Percentiles rank a stretch among this genome's conserved stretches.
Conservation (phyloP, 2,797 vertebrate genomes). For the Megaceryle alcyon region DNA sequence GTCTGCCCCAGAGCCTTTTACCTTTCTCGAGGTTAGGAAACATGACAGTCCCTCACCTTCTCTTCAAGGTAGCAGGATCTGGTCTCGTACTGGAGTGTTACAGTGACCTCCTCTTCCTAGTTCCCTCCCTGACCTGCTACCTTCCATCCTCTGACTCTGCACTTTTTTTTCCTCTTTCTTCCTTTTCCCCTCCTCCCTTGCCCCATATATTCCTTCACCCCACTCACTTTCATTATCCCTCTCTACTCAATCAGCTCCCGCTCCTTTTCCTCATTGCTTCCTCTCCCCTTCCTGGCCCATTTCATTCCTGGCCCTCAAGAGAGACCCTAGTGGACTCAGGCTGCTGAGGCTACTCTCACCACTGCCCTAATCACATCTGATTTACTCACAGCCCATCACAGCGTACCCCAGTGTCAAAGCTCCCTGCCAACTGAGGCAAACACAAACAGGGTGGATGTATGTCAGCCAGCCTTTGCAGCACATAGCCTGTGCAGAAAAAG, state of each 20-base stretch:
- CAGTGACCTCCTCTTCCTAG: background rate
- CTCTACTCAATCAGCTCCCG: background rate
- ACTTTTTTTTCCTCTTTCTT: background rate
- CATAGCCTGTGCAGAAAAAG: too few relatives aligned
- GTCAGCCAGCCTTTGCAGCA: background rate
- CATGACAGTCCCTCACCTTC: background rate
- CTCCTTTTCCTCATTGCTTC: background rate
- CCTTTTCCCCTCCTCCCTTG: background rate
- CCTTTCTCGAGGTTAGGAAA: background rate
- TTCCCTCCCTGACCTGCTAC: background rate
- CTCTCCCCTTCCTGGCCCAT: background rate
- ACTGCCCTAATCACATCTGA: background rate
- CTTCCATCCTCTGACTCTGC: background rate
- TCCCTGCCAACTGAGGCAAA: background rate
- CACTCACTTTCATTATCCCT: background rate
- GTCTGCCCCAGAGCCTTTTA: background rate
- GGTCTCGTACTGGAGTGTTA: background rate
- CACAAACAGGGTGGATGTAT: background rate
- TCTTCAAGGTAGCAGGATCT: background rate
- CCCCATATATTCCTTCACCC: background rate
- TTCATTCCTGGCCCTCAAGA: background rate
- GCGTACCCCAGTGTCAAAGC: background rate
- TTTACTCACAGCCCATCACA: background rate
- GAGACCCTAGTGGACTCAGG: background rate
- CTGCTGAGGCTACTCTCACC: background rate